Evolutionary conservation across 2,113 vertebrate genomes (phyloP).

Genomic region (Ascaphus truei): DNA sequence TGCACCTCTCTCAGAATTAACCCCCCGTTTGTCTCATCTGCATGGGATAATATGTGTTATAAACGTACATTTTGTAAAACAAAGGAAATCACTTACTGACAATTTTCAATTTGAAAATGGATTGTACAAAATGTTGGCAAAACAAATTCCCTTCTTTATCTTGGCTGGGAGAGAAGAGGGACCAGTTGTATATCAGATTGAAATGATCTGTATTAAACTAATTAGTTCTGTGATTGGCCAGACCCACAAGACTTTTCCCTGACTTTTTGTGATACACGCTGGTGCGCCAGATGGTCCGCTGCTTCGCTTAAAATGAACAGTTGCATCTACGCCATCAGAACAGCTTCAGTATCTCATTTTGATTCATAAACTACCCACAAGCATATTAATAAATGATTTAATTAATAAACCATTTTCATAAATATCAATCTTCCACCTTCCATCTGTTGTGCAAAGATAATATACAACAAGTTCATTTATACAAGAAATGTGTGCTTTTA

Average conservation of each 20-base stretch:
- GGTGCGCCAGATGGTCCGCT: constrained; percentile 22
- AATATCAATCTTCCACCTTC: constrained; percentile 32
- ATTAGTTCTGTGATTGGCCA: constrained; percentile 35
- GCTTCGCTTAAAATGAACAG: constrained; percentile 37
- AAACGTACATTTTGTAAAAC: no score
- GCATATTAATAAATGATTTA: constrained; percentile 37
- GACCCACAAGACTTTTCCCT: constrained; percentile 29
- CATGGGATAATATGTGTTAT: no score
- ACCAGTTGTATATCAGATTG: constrained; percentile 26
- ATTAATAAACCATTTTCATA: constrained; percentile 38
- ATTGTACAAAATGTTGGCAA: constrained; percentile 20
- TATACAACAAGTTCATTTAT: neutral
- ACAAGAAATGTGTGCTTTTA: neutral
- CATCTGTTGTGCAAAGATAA: constrained; percentile 28
- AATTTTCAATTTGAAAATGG: constrained; percentile 11
- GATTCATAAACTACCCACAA: constrained; percentile 38
- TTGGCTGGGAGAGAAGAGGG: constrained; percentile 3
- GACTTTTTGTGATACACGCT: constrained; percentile 24
- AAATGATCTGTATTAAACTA: constrained; percentile 28
- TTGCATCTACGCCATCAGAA: constrained; percentile 33
- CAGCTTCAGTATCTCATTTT: constrained; percentile 35
- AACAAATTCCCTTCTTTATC: constrained; percentile 10
- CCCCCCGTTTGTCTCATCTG: no score
- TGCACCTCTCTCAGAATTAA: no score
- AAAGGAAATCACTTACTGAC: constrained; percentile 11